Evolutionary conservation across 2,888 invertebrate species (phyloP).

Genomic region (Agrotis clavis): DNA sequence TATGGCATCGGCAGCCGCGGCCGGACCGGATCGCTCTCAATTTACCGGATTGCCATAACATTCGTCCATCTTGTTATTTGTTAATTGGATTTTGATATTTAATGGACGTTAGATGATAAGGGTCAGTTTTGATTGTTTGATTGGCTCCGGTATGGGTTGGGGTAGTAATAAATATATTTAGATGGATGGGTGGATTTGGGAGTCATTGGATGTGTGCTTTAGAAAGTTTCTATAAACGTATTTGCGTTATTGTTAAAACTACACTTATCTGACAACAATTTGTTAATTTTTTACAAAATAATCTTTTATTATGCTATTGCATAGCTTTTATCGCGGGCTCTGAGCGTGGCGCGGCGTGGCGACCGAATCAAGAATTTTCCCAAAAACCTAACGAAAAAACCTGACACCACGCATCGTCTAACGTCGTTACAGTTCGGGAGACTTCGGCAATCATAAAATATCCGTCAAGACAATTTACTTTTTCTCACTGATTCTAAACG

Average conservation of each 20-base stretch:
- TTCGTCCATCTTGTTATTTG: constrained; percentile 39
- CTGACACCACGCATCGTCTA: too few species aligned
- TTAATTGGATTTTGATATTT: constrained; percentile 59
- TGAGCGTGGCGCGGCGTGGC: too few species aligned
- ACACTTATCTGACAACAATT: not conserved
- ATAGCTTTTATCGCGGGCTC: too few species aligned
- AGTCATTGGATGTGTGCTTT: not conserved
- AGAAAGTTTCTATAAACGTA: not conserved
- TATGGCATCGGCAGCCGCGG: constrained; percentile 41
- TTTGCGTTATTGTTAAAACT: not conserved
- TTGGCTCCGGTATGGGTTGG: constrained; percentile 14
- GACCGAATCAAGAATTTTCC: too few species aligned
- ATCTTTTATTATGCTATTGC: too few species aligned
- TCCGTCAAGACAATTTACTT: too few species aligned
- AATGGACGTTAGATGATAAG: constrained; percentile 40
- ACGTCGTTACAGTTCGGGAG: too few species aligned
- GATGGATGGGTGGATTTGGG: constrained; percentile 6
- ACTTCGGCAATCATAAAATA: too few species aligned
- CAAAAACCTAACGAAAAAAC: too few species aligned
- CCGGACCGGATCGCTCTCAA: constrained; percentile 34
- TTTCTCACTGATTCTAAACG: too few species aligned
- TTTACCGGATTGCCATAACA: constrained; percentile 34
- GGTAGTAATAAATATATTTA: constrained; percentile 33
- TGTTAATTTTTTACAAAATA: too few species aligned
- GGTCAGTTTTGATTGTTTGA: constrained; percentile 49